Conservation (phyloP, 53 echinoderm and acorn worm genomes). For the Zoroaster sp. region DNA sequence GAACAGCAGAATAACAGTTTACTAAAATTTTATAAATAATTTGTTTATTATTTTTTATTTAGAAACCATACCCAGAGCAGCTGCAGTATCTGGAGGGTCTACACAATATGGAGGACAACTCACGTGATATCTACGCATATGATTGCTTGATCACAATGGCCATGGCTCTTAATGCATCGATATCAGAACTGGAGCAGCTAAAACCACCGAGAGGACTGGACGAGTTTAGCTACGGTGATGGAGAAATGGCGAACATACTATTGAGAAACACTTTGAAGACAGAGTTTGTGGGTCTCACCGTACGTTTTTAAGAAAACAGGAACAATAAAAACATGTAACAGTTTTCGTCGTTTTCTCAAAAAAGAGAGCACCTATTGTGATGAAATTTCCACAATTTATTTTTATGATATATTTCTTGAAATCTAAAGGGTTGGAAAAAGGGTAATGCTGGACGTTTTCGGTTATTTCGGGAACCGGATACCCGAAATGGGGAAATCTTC, state of each 20-base stretch:
- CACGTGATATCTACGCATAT: slow-evolving; percentile 63
- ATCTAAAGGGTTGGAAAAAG: no score
- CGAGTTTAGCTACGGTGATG: slow-evolving; percentile 30
- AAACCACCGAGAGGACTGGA: slow-evolving; percentile 3
- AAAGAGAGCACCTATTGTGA: not conserved
- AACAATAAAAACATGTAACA: no score
- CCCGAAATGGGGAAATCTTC: no score
- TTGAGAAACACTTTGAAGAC: slow-evolving; percentile 44
- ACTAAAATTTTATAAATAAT: no score
- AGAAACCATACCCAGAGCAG: slow-evolving; percentile 67
- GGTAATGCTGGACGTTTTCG: no score
- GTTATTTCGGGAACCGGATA: no score
- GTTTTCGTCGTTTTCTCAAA: no score
- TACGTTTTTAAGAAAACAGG: no score
- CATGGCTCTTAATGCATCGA: slow-evolving; percentile 63
- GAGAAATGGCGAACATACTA: slow-evolving; percentile 47
- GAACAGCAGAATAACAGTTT: no score
- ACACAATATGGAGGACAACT: slow-evolving; percentile 61
- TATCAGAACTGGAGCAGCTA: slow-evolving; percentile 38
- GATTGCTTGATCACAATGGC: slow-evolving; percentile 69
- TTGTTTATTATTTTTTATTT: not conserved
- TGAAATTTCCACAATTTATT: no score
- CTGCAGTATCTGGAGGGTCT: slow-evolving; percentile 32
- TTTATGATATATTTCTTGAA: no score
- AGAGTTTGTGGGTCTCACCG: slow-evolving; percentile 65